phyloP scores from a whole-genome alignment of 1,140 invertebrate genomes.

The Plodia interpunctella region DNA sequence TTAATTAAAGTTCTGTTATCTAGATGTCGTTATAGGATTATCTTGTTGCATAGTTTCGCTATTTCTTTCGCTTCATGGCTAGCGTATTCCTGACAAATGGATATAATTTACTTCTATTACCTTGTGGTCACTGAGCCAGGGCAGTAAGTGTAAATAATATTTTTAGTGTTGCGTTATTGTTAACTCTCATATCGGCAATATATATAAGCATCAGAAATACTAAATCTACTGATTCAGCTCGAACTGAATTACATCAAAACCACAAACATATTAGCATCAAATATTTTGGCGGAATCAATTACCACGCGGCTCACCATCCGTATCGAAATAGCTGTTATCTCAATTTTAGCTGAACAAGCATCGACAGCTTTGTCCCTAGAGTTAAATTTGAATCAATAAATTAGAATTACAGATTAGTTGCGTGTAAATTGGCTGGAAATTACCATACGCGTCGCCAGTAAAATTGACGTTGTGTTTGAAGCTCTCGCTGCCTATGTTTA shows the following conservation, averaged over 20 bases:
- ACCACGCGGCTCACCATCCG: neutral
- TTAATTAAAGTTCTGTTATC: no score
- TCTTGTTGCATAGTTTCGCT: no score
- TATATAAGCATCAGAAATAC: neutral
- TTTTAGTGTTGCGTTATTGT: no score
- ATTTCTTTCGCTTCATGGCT: no score
- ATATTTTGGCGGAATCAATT: slow-evolving; percentile 1
- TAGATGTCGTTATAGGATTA: no score
- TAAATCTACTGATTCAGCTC: neutral
- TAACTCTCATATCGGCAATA: neutral
- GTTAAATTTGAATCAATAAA: slow-evolving; percentile 1
- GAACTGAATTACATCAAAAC: neutral
- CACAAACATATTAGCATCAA: neutral
- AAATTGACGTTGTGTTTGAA: neutral
- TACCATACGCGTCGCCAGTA: neutral
- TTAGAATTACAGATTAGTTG: slow-evolving; percentile 7
- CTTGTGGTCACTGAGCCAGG: no score
- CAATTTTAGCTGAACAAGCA: slow-evolving; percentile 4
- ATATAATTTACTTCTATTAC: no score
- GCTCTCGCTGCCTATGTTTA: neutral
- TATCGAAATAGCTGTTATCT: slow-evolving; percentile 6
- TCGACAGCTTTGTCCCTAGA: neutral
- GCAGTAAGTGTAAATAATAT: no score
- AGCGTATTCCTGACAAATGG: no score
- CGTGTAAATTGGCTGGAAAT: neutral